Evolutionary conservation across 1,140 invertebrate genomes (phyloP).

Genomic region (Coptotermes formosanus): DNA sequence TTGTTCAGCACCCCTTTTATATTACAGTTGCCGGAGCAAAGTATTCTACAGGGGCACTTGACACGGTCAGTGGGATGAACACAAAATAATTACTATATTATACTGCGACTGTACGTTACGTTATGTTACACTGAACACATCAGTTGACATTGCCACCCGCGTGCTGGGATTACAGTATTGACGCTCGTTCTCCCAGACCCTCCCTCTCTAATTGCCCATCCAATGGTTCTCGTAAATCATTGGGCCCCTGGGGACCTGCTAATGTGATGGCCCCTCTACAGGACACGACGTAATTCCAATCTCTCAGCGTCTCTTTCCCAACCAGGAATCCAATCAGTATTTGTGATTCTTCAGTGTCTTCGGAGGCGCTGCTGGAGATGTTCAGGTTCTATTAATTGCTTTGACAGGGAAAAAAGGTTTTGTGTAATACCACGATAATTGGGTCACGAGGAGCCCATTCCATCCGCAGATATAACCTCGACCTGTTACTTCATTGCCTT

Average conservation of each 20-base stretch:
- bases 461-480: too few species aligned
- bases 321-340: slow-evolving; percentile 4
- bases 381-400: too few species aligned
- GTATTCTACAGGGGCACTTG: neutral
- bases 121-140: neutral
- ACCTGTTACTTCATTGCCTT: too few species aligned
- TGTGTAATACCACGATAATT: too few species aligned
- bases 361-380: too few species aligned
- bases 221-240: slow-evolving; percentile 32
- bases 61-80: neutral
- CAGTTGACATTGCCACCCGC: slow-evolving; percentile 20
- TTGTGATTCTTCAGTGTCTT: slow-evolving; percentile 1
- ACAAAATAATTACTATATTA: slow-evolving; percentile 20
- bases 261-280: neutral
- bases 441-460: too few species aligned
- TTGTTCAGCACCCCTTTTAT: neutral
- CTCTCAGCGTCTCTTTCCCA: neutral
- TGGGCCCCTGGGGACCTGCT: neutral
- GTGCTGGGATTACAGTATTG: slow-evolving; percentile 19
- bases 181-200: neutral
- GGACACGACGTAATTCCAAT: slow-evolving; percentile 4
- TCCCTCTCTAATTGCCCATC: slow-evolving; percentile 30
- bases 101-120: neutral
- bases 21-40: neutral
- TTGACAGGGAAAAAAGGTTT: too few species aligned